Base-by-base conservation (phyloP, 2,797 vertebrate genomes). In the Mastacembelus armatus region DNA sequence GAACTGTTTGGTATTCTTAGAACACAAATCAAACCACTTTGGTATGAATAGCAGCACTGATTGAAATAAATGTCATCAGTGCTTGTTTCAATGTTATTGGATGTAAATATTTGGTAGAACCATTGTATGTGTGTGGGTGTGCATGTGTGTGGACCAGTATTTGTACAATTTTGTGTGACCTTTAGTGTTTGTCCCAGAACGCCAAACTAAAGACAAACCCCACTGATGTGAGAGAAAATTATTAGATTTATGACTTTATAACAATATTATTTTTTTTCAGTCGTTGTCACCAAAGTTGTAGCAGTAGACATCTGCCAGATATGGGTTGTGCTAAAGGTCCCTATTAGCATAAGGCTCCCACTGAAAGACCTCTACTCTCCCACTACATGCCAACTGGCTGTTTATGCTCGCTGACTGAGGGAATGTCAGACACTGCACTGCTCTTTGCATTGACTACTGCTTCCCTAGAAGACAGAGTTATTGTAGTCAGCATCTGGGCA, bases 61-160 rank as follows among this genome's bases (percentile, higher is more conserved):
- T 32, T 58, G 59, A 78, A 75, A 57, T 72, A 71, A 85, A 88
- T 78, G 71, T 47, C 26, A 78, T 69, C 69, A 50, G 61, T 79
- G 65, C 68, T 74, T 83, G 84, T 78, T 79, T 84, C 86, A 89
- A 91, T 89, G 78, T 88, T 89, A 88, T 80, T 77, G 76, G 77
- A 78, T 65, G 83, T 83, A 87, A 88, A 89, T 89, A 85, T 90
- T 86, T 82, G 77, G 51, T 62, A 66, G 30, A n/a, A n/a, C n/a
- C n/a, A n/a, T n/a, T n/a, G n/a, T n/a, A n/a, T n/a, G n/a, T n/a
- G n/a, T n/a, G n/a, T 29, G 52, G 48, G 52, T 55, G 63, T 48
- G 29, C 43, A 45, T 64, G 36, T 50, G 15, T 48, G 19, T 54
- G 52, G 18, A 4, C n/a, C 9, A 18, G 14, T 29, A 32, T 55